phyloP scores from a whole-genome alignment of 2,888 invertebrate species.

The Trimorus sp. region DNA sequence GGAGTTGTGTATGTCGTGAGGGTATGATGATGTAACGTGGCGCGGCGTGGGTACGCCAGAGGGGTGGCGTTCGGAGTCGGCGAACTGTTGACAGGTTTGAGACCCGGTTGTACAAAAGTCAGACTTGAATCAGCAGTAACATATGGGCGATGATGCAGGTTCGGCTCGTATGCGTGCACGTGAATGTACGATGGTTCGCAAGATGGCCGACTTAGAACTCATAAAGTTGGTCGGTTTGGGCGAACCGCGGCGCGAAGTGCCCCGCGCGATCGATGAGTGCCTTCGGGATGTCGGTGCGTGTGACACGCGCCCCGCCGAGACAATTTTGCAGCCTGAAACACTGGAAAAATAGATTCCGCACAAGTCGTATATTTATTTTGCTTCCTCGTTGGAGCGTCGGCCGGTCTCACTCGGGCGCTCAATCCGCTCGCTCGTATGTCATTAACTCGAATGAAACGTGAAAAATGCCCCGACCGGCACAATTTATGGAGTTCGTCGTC shows the following conservation, averaged over 20 bases:
- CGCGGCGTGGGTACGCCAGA: too few relatives aligned
- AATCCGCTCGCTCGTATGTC: constrained; percentile 48
- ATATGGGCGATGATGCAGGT: constrained; percentile 74
- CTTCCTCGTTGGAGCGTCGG: background rate
- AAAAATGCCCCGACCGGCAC: constrained; percentile 49
- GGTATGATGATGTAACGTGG: too few relatives aligned
- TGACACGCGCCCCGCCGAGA: constrained; percentile 63
- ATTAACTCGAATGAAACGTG: constrained; percentile 63
- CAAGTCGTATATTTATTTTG: constrained; percentile 46
- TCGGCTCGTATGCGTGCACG: constrained; percentile 77
- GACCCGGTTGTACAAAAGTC: constrained; percentile 75
- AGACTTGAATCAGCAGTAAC: constrained; percentile 77
- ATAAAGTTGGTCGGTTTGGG: constrained; percentile 77
- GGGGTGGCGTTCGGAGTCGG: constrained; percentile 1
- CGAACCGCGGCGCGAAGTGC: constrained; percentile 67
- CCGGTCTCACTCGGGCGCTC: constrained; percentile 24
- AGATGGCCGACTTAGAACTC: constrained; percentile 81
- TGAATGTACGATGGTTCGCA: constrained; percentile 79
- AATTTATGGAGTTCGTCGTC: constrained; percentile 59
- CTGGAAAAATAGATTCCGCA: constrained; percentile 59
- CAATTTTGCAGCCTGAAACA: constrained; percentile 54
- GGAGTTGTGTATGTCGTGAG: too few relatives aligned
- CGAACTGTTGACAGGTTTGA: constrained; percentile 69
- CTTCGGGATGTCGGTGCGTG: constrained; percentile 66
- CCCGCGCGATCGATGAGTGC: constrained; percentile 76